Evolutionary conservation across 2,113 vertebrate genomes (phyloP).

Genomic region (Upupa epops): DNA sequence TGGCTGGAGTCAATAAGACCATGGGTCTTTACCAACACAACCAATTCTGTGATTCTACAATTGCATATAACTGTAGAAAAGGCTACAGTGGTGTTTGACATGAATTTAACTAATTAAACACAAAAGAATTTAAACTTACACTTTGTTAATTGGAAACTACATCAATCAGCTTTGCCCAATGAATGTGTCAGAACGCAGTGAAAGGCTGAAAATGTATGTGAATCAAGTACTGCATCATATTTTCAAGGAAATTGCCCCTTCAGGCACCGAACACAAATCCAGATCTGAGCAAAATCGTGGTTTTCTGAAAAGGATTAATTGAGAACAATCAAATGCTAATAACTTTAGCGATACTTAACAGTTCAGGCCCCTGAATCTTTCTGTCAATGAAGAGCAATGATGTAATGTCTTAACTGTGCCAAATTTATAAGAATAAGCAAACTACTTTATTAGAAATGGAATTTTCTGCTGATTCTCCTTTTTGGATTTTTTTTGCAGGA

Average conservation of each 20-base stretch:
- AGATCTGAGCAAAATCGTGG: background rate
- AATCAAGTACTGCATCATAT: background rate
- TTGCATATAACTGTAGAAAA: slow-evolving; percentile 30
- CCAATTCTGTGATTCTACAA: too few species aligned
- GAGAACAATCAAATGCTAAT: background rate
- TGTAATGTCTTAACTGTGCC: background rate
- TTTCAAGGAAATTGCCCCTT: background rate
- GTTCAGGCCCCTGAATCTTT: background rate
- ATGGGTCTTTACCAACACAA: too few species aligned
- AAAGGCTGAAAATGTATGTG: background rate
- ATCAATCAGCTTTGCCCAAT: slow-evolving; percentile 31
- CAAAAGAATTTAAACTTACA: slow-evolving; percentile 45
- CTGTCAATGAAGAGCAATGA: background rate
- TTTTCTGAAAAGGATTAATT: background rate
- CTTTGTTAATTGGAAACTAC: slow-evolving; percentile 54
- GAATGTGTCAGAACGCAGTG: slow-evolving; percentile 31
- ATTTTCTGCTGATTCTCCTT: background rate
- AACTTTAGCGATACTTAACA: background rate
- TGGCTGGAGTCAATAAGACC: too few species aligned
- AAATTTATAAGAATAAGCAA: background rate
- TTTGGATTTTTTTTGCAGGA: background rate
- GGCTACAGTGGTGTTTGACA: slow-evolving; percentile 41
- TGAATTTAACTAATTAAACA: slow-evolving; percentile 51
- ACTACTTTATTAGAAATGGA: background rate
- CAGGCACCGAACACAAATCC: background rate